These are phyloP conservation scores for Myiozetetes cayanensis DNA, from an alignment of 2,113 vertebrate genomes.

Conservation along the genomic window DNA sequence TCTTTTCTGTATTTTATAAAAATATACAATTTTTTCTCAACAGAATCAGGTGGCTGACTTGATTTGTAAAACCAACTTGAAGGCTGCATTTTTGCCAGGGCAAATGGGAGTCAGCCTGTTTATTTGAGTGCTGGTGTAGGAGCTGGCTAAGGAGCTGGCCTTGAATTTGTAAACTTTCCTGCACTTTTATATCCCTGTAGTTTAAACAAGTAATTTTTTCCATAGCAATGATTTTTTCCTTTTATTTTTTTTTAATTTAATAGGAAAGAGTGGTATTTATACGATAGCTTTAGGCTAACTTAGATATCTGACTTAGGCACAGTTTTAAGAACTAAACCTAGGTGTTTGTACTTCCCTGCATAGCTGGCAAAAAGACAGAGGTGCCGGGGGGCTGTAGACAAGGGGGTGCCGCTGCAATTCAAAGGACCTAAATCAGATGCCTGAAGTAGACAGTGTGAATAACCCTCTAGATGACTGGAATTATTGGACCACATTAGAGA, in stretches of 20 bases:
- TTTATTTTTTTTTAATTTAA: neutral
- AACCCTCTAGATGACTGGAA: constrained; percentile 4
- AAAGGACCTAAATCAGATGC: constrained; percentile 36
- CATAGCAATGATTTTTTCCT: neutral
- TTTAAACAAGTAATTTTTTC: constrained; percentile 40
- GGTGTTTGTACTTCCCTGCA: neutral
- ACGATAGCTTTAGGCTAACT: constrained; percentile 8
- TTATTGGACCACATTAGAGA: constrained; percentile 47
- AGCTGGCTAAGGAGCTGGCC: constrained; percentile 10
- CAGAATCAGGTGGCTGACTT: neutral
- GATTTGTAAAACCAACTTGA: neutral
- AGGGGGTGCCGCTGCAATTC: neutral
- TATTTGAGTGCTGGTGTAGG: constrained; percentile 24
- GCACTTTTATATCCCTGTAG: constrained; percentile 7
- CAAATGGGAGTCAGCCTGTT: neutral
- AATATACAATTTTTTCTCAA: neutral
- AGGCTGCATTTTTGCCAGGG: neutral
- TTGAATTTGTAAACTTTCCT: constrained; percentile 37
- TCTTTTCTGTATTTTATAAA: constrained; percentile 21
- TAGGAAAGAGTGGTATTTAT: constrained; percentile 17
- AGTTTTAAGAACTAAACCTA: constrained; percentile 15
- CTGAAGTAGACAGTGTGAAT: constrained; percentile 31
- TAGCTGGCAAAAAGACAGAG: constrained; percentile 12
- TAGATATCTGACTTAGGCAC: neutral
- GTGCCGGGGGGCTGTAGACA: neutral